These are phyloP conservation scores for Bradypus variegatus DNA, from an alignment of 2,797 vertebrate genomes.

Conservation along the genomic window DNA sequence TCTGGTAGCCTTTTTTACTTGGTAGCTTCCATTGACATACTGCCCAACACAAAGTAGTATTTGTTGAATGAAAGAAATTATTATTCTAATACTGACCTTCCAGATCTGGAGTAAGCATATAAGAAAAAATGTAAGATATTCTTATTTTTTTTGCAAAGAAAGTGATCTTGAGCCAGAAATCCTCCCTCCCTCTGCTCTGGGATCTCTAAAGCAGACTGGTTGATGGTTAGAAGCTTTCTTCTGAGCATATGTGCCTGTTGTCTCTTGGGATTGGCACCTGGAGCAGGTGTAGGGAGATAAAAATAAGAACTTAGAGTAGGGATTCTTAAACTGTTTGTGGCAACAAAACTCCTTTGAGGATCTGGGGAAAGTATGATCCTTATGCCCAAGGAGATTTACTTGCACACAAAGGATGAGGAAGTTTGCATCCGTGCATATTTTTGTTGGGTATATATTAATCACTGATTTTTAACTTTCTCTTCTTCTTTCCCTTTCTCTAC, in stretches of 20 bases:
- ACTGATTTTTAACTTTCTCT: neutral
- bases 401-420: neutral
- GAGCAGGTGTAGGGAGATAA: neutral
- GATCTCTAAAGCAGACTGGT: neutral
- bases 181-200: neutral
- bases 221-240: neutral
- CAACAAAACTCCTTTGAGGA: neutral
- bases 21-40: neutral
- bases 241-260: neutral
- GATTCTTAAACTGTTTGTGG: conserved; percentile 24
- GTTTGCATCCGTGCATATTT: neutral
- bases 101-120: neutral
- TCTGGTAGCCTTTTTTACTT: neutral
- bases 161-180: neutral
- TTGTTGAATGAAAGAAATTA: neutral
- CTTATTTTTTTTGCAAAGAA: neutral
- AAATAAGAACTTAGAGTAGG: neutral
- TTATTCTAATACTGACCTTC: neutral
- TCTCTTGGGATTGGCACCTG: neutral
- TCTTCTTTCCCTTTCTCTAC: neutral
- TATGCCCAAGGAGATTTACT: neutral
- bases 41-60: neutral
- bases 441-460: neutral
- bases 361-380: neutral
- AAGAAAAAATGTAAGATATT: neutral